Conservation (phyloP, 2,797 vertebrate species). For the Sebastes hubbsi region DNA sequence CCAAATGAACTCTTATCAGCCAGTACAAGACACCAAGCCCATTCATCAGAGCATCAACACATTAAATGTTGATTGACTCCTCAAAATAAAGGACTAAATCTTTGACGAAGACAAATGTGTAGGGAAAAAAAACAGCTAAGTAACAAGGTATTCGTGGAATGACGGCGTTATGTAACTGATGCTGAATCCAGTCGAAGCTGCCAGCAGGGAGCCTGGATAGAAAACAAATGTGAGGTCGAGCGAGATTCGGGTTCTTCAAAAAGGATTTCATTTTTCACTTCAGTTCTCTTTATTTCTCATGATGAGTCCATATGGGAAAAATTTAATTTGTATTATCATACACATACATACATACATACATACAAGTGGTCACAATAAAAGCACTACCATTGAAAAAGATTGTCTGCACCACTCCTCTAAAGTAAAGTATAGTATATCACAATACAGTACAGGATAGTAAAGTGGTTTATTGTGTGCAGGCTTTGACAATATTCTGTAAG, state of each 20-base stretch:
- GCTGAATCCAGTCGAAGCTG: conserved; percentile 31
- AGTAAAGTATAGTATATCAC: background rate
- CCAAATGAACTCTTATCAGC: background rate
- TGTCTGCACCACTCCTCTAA: background rate
- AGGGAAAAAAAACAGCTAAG: background rate
- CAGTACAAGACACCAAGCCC: background rate
- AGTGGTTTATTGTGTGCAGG: background rate
- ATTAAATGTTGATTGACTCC: background rate
- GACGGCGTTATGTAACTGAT: conserved; percentile 45
- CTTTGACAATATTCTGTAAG: background rate
- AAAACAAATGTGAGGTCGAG: conserved; percentile 22
- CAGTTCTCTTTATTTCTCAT: background rate
- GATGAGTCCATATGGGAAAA: background rate
- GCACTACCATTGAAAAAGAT: background rate
- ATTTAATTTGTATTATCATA: background rate
- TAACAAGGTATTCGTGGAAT: conserved; percentile 44
- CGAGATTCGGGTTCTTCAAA: background rate
- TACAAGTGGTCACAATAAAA: background rate
- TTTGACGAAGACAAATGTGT: background rate
- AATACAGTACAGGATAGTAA: background rate
- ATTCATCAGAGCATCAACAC: background rate
- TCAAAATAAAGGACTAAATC: background rate
- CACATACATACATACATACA: background rate
- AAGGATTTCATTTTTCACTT: background rate
- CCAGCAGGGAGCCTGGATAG: conserved; percentile 20